A percentile compares a stretch with the other conserved stretches of the same genome.
Evolutionary conservation across 1,140 invertebrate genomes (phyloP).

Genomic region (Zaprionus vittiger): DNA sequence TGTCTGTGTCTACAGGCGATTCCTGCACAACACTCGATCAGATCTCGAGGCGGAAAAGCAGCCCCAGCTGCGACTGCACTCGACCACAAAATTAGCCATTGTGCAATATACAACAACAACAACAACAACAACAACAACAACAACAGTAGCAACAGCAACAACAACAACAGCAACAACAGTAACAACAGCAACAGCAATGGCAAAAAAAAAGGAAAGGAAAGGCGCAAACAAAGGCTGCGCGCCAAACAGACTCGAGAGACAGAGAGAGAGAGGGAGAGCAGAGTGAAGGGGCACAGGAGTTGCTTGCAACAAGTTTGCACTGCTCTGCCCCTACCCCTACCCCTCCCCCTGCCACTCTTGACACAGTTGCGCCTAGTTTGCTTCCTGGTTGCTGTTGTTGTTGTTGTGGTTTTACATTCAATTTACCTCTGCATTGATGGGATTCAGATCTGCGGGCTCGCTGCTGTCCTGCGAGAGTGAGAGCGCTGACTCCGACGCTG

Average conservation of each 20-base stretch:
- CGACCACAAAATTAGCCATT: conserved; percentile 56
- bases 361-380: background rate
- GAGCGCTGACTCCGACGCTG: conserved; percentile 41
- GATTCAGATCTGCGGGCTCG: conserved; percentile 74
- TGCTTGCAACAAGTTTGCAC: background rate
- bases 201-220: conserved; percentile 27
- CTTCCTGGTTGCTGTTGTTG: conserved; percentile 17
- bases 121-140: conserved; percentile 1
- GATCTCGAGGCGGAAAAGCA: conserved; percentile 27
- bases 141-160: background rate
- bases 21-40: background rate
- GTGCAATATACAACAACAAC: conserved; percentile 52
- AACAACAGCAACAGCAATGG: conserved; percentile 2
- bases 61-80: conserved; percentile 22
- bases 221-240: conserved; percentile 11
- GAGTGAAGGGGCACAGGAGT: background rate
- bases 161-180: background rate
- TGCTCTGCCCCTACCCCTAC: background rate
- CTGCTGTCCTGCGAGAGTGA: conserved; percentile 49
- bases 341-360: background rate
- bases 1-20: background rate
- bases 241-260: background rate
- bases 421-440: conserved; percentile 81
- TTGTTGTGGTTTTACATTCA: background rate
- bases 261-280: background rate